Percentiles rank a stretch among this genome's conserved stretches.
Conservation (phyloP, 2,888 invertebrate genomes). For the Synanthedon formicaeformis region DNA sequence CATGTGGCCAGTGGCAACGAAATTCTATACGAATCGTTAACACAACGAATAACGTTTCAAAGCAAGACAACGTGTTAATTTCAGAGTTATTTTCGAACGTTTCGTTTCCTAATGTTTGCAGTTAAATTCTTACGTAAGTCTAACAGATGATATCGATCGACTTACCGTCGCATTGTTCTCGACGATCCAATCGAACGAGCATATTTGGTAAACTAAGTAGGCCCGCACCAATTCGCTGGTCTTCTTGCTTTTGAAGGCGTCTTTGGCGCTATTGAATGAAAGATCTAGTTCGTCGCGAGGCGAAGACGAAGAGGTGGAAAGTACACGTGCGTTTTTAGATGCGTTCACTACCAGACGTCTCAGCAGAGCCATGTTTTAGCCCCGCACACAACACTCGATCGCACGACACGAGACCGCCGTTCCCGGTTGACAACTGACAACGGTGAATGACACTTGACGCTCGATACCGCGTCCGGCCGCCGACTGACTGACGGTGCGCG, state of each 20-base stretch:
- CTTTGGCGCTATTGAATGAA: conserved; percentile 87
- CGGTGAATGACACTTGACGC: conserved; percentile 31
- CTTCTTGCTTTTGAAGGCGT: conserved; percentile 96
- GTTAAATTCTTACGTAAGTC: conserved; percentile 44
- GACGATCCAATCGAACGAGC: conserved; percentile 88
- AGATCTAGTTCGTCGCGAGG: conserved; percentile 81
- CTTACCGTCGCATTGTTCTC: conserved; percentile 94
- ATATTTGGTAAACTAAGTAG: conserved; percentile 91
- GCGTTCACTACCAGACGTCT: conserved; percentile 49
- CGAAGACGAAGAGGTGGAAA: conserved; percentile 29
- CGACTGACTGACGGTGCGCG: conserved; percentile 39
- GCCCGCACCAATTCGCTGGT: conserved; percentile 92
- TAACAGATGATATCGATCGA: conserved; percentile 30
- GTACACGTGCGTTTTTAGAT: conserved; percentile 41
- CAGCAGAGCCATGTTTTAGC: conserved; percentile 57
- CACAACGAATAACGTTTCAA: background rate
- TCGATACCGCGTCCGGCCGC: conserved; percentile 33
- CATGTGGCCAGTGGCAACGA: background rate
- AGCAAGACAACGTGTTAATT: conserved; percentile 20
- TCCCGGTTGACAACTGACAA: conserved; percentile 44
- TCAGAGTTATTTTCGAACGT: conserved; percentile 31
- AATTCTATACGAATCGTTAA: background rate
- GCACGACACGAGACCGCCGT: conserved; percentile 43
- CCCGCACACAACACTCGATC: conserved; percentile 28
- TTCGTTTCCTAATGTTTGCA: background rate